Evolutionary conservation across 2,888 invertebrate genomes (phyloP).

Genomic region (Hirtodrosophila duncani): DNA sequence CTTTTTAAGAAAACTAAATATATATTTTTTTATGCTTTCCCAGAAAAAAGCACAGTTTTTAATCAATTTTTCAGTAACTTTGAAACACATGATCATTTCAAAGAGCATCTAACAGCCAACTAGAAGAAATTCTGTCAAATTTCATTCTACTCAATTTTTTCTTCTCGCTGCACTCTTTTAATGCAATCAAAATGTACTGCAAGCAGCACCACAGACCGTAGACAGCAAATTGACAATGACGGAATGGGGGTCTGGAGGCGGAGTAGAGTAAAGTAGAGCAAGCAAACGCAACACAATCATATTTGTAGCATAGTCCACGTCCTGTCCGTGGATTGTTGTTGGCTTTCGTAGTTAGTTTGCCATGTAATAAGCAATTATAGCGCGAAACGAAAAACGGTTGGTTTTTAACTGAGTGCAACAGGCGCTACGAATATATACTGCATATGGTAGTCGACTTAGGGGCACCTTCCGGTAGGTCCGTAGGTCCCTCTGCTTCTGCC

Average conservation of each 20-base stretch:
- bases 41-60: too few relatives aligned
- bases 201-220: conserved; percentile 23
- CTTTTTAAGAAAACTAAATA: too few relatives aligned
- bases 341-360: conserved; percentile 46
- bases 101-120: not conserved
- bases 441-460: conserved; percentile 6
- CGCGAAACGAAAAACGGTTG: conserved; percentile 39
- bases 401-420: conserved; percentile 38
- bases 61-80: conserved; percentile 2
- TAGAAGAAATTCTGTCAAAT: not conserved
- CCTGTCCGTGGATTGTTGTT: conserved; percentile 7
- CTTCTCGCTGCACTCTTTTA: conserved; percentile 11
- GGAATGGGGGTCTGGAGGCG: not conserved
- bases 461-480: conserved; percentile 15
- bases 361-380: conserved; percentile 58
- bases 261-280: not conserved
- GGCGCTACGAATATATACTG: conserved; percentile 15
- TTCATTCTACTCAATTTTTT: conserved; percentile 5
- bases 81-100: conserved; percentile 10
- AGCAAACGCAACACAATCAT: too few relatives aligned
- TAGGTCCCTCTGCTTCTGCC: conserved; percentile 3
- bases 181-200: conserved; percentile 41
- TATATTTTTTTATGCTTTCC: too few relatives aligned
- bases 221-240: conserved; percentile 51
- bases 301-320: too few relatives aligned